Conservation (phyloP, 2,113 vertebrate genomes). For the Hippocampus abdominalis region DNA sequence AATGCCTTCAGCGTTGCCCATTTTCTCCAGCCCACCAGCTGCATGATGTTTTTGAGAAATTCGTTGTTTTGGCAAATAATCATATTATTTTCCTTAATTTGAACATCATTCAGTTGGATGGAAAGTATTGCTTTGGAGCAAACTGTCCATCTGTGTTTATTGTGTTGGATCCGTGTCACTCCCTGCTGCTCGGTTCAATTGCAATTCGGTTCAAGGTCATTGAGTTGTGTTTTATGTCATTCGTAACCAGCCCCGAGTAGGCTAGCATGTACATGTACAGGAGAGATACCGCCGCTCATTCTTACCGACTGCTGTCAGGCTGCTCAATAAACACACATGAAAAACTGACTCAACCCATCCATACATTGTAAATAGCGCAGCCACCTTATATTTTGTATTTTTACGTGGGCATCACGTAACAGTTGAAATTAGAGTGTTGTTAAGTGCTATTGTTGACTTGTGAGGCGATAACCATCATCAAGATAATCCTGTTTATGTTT, state of each 20-base stretch:
- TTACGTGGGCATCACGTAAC: too few species aligned
- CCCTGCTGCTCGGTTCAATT: neutral
- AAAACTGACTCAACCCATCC: too few species aligned
- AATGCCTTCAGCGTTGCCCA: neutral
- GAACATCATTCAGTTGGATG: constrained; percentile 3
- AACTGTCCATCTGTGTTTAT: neutral
- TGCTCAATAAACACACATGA: too few species aligned
- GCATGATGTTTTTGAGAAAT: neutral
- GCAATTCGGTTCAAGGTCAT: neutral
- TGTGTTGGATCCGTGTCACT: neutral
- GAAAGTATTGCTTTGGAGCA: constrained; percentile 4
- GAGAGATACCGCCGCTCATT: too few species aligned
- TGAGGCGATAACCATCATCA: constrained; percentile 1
- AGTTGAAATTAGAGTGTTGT: neutral
- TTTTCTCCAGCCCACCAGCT: constrained; percentile 7
- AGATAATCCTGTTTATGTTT: neutral
- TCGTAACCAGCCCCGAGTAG: neutral
- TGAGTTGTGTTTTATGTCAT: neutral
- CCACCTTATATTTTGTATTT: too few species aligned
- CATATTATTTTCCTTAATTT: neutral
- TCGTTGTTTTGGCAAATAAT: constrained; percentile 16
- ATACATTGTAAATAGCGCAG: too few species aligned
- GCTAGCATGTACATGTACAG: neutral
- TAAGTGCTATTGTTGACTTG: constrained; percentile 3
- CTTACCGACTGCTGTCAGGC: too few species aligned